Conservation (phyloP, 1,140 invertebrate species). For the Hestina assimilis region DNA sequence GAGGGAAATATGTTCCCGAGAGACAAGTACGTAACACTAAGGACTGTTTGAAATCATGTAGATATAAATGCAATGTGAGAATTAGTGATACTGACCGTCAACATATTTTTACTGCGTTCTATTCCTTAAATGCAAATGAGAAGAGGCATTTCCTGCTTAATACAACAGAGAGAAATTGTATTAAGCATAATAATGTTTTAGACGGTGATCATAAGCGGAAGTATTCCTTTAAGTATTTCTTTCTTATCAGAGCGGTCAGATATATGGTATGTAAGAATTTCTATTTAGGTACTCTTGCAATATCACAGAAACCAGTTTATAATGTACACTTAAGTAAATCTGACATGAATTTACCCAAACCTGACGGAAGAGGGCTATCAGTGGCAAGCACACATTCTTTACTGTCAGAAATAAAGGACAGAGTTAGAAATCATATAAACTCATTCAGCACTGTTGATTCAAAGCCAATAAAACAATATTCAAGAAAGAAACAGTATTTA, state of each 20-base stretch:
- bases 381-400: slow-evolving; percentile 57
- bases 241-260: slow-evolving; percentile 50
- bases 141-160: slow-evolving; percentile 68
- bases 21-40: slow-evolving; percentile 55
- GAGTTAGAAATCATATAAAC: slow-evolving; percentile 60
- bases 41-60: slow-evolving; percentile 62
- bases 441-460: slow-evolving; percentile 58
- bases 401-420: slow-evolving; percentile 57
- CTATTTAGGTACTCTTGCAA: slow-evolving; percentile 68
- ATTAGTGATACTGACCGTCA: slow-evolving; percentile 61
- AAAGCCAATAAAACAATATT: slow-evolving; percentile 61
- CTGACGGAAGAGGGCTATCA: slow-evolving; percentile 59
- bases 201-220: slow-evolving; percentile 47
- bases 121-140: slow-evolving; percentile 67
- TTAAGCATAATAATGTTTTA: slow-evolving; percentile 43
- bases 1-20: slow-evolving; percentile 66
- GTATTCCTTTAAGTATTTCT: slow-evolving; percentile 70
- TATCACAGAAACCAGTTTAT: slow-evolving; percentile 70
- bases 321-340: slow-evolving; percentile 69
- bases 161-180: slow-evolving; percentile 58
- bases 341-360: slow-evolving; percentile 68
- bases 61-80: slow-evolving; percentile 61
- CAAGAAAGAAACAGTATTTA: slow-evolving; percentile 71
- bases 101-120: slow-evolving; percentile 69
- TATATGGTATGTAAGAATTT: slow-evolving; percentile 70